Evolutionary conservation across 2,113 vertebrate species (phyloP).

Genomic region (Abramis brama): DNA sequence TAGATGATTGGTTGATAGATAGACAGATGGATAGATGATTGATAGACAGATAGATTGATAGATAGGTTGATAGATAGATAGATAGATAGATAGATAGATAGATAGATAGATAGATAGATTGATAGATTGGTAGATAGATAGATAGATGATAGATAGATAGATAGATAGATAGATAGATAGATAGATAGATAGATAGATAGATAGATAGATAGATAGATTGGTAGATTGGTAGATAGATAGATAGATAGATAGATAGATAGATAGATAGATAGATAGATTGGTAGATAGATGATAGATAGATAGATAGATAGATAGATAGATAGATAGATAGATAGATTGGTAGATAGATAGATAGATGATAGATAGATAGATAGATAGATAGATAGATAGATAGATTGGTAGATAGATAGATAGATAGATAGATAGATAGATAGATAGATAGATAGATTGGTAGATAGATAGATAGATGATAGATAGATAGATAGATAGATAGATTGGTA

Average conservation of each 20-base stretch:
- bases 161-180: background rate
- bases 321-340: background rate
- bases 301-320: background rate
- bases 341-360: too few species aligned
- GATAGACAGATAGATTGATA: too few species aligned
- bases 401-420: background rate
- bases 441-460: background rate
- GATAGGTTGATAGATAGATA: too few species aligned
- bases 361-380: background rate
- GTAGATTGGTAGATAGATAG: background rate
- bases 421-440: too few species aligned
- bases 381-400: background rate
- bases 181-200: too few species aligned
- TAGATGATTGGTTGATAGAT: too few species aligned
- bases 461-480: background rate
- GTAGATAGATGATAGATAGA: too few species aligned
- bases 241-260: background rate
- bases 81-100: too few species aligned
- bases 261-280: too few species aligned
- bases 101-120: too few species aligned
- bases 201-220: background rate
- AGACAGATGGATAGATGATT: too few species aligned
- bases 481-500: background rate
- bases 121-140: too few species aligned
- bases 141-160: background rate